Conservation (phyloP, 2,113 vertebrate species). For the Pelecanoides urinatrix region DNA sequence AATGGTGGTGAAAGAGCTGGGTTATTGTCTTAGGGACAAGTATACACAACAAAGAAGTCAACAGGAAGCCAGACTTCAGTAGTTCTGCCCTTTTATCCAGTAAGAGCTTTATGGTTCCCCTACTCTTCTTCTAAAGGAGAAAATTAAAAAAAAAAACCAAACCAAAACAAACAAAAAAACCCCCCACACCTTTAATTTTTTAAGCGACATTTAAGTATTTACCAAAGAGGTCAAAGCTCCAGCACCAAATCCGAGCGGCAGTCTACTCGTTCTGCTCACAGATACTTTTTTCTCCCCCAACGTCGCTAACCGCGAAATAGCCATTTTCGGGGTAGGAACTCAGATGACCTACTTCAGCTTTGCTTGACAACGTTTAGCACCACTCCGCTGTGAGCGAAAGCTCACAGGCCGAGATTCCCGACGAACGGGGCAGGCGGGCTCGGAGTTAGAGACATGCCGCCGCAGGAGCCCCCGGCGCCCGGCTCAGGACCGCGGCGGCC, state of each 20-base stretch:
- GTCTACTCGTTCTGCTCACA: background rate
- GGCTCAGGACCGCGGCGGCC: background rate
- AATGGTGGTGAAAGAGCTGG: background rate
- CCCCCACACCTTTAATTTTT: background rate
- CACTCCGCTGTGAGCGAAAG: accelerated
- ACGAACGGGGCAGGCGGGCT: background rate
- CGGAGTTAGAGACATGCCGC: no score
- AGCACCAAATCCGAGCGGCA: background rate
- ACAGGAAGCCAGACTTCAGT: background rate
- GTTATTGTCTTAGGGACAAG: background rate
- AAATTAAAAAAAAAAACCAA: accelerated
- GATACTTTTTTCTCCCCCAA: background rate
- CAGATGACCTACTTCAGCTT: background rate
- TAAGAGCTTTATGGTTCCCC: background rate
- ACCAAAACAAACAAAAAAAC: accelerated
- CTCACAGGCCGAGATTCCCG: background rate
- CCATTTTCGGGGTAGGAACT: background rate
- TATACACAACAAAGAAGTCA: background rate
- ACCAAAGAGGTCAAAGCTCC: background rate
- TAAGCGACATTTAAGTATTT: background rate
- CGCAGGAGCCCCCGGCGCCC: background rate
- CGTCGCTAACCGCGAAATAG: background rate
- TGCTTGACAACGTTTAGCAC: background rate
- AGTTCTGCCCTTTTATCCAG: background rate
- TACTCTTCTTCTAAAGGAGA: background rate